phyloP scores from a whole-genome alignment of 2,797 vertebrate genomes.

The Neostethus bicornis region DNA sequence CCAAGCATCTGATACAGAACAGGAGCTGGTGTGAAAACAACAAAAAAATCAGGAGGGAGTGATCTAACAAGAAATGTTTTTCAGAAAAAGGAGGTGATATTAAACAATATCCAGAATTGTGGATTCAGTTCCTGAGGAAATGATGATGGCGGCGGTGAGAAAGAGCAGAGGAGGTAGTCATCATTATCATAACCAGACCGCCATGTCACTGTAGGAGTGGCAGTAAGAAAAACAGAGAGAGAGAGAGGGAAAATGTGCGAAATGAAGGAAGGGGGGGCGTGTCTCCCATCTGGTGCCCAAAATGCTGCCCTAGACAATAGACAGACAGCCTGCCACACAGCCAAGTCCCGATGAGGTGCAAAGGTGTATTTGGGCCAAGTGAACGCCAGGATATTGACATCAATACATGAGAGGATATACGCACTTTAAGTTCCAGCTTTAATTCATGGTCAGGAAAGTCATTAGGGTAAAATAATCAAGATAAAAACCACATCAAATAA shows the following conservation, averaged over 20 bases:
- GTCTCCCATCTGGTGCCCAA: constrained; percentile 77
- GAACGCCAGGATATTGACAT: constrained; percentile 10
- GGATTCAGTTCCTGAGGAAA: constrained; percentile 41
- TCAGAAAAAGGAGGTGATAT: constrained; percentile 38
- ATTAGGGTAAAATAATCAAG: neutral
- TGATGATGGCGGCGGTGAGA: constrained; percentile 29
- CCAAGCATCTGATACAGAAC: constrained; percentile 31
- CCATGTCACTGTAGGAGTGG: constrained; percentile 57
- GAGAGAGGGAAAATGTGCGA: no score
- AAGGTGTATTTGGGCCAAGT: constrained; percentile 23
- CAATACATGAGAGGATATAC: neutral
- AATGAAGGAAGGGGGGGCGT: constrained; percentile 19
- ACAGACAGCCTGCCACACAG: constrained; percentile 44
- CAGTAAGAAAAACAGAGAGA: no score
- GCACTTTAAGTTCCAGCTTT: neutral
- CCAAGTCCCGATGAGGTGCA: constrained; percentile 28
- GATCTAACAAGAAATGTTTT: constrained; percentile 17
- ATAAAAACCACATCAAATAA: no score
- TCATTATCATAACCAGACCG: constrained; percentile 72
- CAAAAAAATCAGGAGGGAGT: constrained; percentile 26
- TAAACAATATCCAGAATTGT: constrained; percentile 37
- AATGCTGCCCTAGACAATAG: constrained; percentile 65
- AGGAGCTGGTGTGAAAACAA: constrained; percentile 41
- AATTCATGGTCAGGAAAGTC: neutral
- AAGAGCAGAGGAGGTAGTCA: constrained; percentile 32